phyloP scores from a whole-genome alignment of 2,888 invertebrate species.

The Eucera pruinosa region DNA sequence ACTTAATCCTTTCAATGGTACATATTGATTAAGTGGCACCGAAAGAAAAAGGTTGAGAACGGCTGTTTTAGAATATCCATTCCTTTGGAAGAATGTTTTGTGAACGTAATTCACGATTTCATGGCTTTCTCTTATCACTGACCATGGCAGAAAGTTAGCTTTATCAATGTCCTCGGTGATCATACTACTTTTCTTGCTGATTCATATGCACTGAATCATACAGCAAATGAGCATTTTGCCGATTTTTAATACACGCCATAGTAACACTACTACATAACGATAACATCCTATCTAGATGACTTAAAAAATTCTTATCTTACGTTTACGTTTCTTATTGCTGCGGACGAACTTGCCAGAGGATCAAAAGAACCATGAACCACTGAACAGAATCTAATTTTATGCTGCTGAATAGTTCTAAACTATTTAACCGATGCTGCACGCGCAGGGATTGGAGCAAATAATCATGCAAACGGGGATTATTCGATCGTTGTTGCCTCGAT shows the following conservation, averaged over 20 bases:
- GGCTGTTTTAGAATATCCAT: no score
- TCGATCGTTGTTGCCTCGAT: constrained; percentile 24
- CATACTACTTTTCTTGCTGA: neutral
- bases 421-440: constrained; percentile 1
- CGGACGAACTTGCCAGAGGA: no score
- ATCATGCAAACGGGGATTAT: constrained; percentile 30
- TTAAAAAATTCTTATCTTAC: neutral
- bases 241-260: neutral
- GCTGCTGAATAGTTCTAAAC: neutral
- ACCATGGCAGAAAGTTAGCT: neutral
- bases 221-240: neutral
- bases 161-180: constrained; percentile 4
- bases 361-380: no score
- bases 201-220: neutral
- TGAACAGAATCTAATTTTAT: constrained; percentile 22
- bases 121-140: neutral
- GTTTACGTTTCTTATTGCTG: neutral
- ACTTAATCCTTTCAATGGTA: no score
- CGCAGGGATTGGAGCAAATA: constrained; percentile 8
- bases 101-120: neutral
- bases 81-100: neutral
- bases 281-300: neutral
- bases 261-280: neutral
- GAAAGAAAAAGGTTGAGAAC: no score
- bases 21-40: no score